A percentile compares a stretch with the other conserved stretches of the same genome.
These are phyloP conservation scores for Campoletis raptor DNA, from an alignment of 2,888 invertebrate species.

Conservation along the genomic window DNA sequence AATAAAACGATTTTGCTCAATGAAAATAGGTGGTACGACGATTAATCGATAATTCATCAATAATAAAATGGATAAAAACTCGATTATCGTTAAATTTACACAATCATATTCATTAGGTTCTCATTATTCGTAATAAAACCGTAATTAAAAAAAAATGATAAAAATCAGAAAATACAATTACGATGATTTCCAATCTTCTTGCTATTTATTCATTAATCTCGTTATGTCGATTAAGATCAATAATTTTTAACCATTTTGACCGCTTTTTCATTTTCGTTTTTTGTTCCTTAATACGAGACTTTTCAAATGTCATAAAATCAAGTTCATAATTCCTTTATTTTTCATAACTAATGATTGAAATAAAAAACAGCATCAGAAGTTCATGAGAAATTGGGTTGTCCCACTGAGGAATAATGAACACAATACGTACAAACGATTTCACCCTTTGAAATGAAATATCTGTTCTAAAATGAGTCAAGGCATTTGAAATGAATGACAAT, in stretches of 20 bases:
- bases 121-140: neutral
- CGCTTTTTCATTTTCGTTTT: neutral
- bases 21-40: slow-evolving; percentile 4
- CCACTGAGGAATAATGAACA: neutral
- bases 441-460: neutral
- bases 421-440: neutral
- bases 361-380: neutral
- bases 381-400: neutral
- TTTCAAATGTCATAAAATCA: neutral
- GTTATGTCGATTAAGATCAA: neutral
- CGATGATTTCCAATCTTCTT: neutral
- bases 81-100: neutral
- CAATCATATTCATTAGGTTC: neutral
- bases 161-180: neutral
- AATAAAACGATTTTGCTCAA: slow-evolving; percentile 50
- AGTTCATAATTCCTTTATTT: neutral
- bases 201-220: neutral
- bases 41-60: neutral
- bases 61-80: neutral
- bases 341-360: too few species aligned
- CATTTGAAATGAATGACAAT: neutral
- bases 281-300: neutral
- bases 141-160: neutral
- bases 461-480: neutral
- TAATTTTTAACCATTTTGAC: neutral